Percentiles rank a stretch among this genome's conserved stretches.
Conservation (phyloP, 2,888 invertebrate genomes). For the Carpatolechia fugitivella region DNA sequence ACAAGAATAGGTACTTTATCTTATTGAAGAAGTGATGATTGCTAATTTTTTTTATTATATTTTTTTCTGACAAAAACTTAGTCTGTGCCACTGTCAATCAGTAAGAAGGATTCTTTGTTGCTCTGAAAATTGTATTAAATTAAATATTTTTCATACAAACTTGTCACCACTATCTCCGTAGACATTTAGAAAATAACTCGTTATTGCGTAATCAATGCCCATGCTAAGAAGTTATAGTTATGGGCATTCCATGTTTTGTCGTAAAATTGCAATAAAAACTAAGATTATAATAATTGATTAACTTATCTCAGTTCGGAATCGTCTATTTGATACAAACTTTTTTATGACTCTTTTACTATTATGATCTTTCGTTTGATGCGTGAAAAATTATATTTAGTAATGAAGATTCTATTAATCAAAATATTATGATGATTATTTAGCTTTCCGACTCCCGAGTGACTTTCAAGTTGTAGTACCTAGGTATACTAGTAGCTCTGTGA, state of each 20-base stretch:
- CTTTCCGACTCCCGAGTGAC: too few relatives aligned
- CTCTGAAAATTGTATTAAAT: too few relatives aligned
- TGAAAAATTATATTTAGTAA: background rate
- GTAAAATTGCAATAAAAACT: slow-evolving; percentile 38
- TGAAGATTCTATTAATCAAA: background rate
- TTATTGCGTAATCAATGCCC: slow-evolving; percentile 17
- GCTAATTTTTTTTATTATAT: too few relatives aligned
- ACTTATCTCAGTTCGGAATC: slow-evolving; percentile 20
- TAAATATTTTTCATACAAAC: too few relatives aligned
- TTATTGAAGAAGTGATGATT: too few relatives aligned
- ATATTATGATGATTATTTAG: too few relatives aligned
- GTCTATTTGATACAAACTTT: background rate
- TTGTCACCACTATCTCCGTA: background rate
- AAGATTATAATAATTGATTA: slow-evolving; percentile 30
- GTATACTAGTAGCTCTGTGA: too few relatives aligned
- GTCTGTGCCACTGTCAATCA: too few relatives aligned
- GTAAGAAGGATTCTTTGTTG: too few relatives aligned
- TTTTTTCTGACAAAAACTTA: too few relatives aligned
- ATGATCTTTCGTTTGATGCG: background rate
- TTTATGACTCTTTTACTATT: slow-evolving; percentile 13
- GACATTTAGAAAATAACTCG: background rate
- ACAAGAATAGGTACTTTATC: too few relatives aligned
- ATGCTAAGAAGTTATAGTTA: slow-evolving; percentile 24
- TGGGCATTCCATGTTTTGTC: slow-evolving; percentile 32
- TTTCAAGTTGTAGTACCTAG: too few relatives aligned